Evolutionary conservation across 1,140 invertebrate genomes (phyloP), one percentile per base, ranked within the genome.

Genomic region (Neodiprion fabricii): DNA sequence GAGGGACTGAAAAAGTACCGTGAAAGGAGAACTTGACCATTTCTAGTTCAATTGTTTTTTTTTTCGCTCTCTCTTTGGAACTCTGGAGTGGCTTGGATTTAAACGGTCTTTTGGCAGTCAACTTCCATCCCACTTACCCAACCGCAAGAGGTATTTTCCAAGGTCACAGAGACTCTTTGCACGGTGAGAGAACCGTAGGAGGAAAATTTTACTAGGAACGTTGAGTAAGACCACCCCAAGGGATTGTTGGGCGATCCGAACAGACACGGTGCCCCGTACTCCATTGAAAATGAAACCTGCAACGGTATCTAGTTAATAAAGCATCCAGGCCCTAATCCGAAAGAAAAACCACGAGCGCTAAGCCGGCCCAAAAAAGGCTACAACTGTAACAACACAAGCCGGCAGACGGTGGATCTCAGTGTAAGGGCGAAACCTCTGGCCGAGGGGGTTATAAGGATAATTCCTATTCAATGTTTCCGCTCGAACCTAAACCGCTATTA

Each of bases 401-500:
- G 48, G 70, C 14, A 12, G 70, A 47, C 23, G n/a, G 28, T 17
- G 53, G 53, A 61, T 61, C 53, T 5, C 4, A 61, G 9, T 61
- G 53, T 11, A 61, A 40, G 53, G 53, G 53, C 53, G 11, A 61
- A 61, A 61, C n/a, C 53, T 61, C 8, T 9, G n/a, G 53, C 53
- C 28, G 78, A 79, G 74, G 77, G 80, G 79, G 74, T 68, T 74
- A 78, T 84, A 83, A 83, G 84, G 79, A 83, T 72, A 75, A 82
- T 85, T 85, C 79, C 80, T 80, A 86, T 86, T 86, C 82, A 86
- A 77, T 82, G 83, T 84, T 88, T 83, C 85, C 83, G 83, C 83
- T 84, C 80, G 79, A 79, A 67, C 10, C 17, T 48, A 67, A 73
- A 61, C 40, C 65, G 65, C 72, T 48, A 48, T 21, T 67, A 66